phyloP scores from a whole-genome alignment of 2,797 vertebrate genomes.

The Betta splendens region DNA sequence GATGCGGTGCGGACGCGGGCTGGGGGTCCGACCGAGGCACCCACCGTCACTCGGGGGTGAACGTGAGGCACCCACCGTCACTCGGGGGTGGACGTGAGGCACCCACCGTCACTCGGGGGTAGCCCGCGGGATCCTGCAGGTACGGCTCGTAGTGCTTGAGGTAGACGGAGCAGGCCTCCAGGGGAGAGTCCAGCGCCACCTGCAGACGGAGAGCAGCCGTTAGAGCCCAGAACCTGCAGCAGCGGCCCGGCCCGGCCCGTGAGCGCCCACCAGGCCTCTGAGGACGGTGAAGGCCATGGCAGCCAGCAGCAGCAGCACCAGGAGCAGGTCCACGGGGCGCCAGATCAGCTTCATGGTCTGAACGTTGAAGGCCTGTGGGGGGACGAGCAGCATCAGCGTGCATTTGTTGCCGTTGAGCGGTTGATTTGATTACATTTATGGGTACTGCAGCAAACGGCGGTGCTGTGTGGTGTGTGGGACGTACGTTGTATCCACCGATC shows the following conservation, averaged over 20 bases:
- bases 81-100: too few species aligned
- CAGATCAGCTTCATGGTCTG: slow-evolving; percentile 83
- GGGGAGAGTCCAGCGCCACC: slow-evolving; percentile 89
- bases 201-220: slow-evolving; percentile 46
- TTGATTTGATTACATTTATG: too few species aligned
- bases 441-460: too few species aligned
- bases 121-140: slow-evolving; percentile 89
- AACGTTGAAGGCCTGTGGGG: slow-evolving; percentile 78
- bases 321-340: slow-evolving; percentile 83
- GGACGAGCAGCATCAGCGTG: slow-evolving; percentile 11
- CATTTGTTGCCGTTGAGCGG: too few species aligned
- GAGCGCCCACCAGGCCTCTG: slow-evolving; percentile 90
- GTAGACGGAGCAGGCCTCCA: slow-evolving; percentile 86
- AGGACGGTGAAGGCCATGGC: slow-evolving; percentile 85
- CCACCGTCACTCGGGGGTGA: too few species aligned
- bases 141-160: slow-evolving; percentile 89
- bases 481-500: slow-evolving; percentile 82
- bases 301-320: slow-evolving; percentile 80
- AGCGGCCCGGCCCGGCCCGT: too few species aligned
- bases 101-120: slow-evolving; percentile 90
- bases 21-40: too few species aligned
- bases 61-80: too few species aligned
- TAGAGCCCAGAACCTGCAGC: too few species aligned
- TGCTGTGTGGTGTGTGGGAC: slow-evolving; percentile 32
- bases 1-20: slow-evolving; percentile 11